These are phyloP conservation scores for Papilio glaucus DNA, from an alignment of 1,140 invertebrate species.

Conservation along the genomic window DNA sequence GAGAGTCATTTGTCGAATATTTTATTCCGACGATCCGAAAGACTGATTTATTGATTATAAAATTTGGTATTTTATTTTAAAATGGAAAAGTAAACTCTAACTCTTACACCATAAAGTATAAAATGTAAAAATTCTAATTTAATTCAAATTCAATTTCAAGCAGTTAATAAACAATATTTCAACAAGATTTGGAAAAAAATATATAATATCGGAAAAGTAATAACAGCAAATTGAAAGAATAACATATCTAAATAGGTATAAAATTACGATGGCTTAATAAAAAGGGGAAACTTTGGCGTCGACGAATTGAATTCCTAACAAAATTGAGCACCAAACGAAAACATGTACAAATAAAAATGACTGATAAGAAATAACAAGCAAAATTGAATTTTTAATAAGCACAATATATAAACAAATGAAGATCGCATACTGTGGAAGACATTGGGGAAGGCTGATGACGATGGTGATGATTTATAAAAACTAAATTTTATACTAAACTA, in stretches of 20 bases:
- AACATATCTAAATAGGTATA: slow-evolving; percentile 28
- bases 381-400: not conserved
- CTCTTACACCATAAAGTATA: no score
- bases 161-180: not conserved
- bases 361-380: not conserved
- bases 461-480: no score
- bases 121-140: no score
- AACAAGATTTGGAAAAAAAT: not conserved
- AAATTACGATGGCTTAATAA: slow-evolving; percentile 34
- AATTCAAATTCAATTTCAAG: not conserved
- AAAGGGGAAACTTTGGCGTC: slow-evolving; percentile 29
- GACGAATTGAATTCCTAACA: slow-evolving; percentile 33
- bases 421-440: no score
- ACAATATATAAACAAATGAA: not conserved
- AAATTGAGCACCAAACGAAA: slow-evolving; percentile 8
- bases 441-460: no score
- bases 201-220: slow-evolving; percentile 7
- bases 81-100: no score
- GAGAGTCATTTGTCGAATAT: no score
- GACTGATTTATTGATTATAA: no score
- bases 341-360: not conserved
- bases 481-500: no score
- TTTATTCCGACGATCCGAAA: no score
- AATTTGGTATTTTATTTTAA: no score
- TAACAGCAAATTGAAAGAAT: slow-evolving; percentile 24